Conservation (phyloP, 2,888 invertebrate species). For the Oxytorus armatus region DNA sequence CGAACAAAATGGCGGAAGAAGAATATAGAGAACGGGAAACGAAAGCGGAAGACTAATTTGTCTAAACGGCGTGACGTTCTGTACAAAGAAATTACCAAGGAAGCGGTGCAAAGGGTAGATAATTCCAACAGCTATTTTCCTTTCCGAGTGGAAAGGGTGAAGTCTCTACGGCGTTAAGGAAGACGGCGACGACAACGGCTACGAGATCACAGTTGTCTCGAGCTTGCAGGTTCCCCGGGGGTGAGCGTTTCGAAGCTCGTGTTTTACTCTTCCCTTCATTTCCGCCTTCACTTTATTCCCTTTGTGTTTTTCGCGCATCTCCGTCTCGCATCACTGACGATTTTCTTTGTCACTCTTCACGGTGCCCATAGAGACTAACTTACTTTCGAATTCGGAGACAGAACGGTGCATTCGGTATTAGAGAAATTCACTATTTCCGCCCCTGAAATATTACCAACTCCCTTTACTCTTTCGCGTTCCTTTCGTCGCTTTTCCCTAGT, state of each 20-base stretch:
- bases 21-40: slow-evolving; percentile 9
- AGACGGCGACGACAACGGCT: slow-evolving; percentile 31
- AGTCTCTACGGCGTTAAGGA: slow-evolving; percentile 2
- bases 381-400: slow-evolving; percentile 36
- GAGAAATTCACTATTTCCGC: slow-evolving; percentile 32
- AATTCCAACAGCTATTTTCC: slow-evolving; percentile 68
- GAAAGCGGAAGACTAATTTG: slow-evolving; percentile 68
- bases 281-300: slow-evolving; percentile 39
- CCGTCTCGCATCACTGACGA: slow-evolving; percentile 50
- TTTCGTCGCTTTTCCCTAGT: slow-evolving; percentile 24
- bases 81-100: slow-evolving; percentile 69
- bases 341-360: slow-evolving; percentile 58
- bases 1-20: slow-evolving; percentile 11
- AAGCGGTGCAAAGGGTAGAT: slow-evolving; percentile 66
- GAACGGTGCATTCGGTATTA: too few relatives aligned
- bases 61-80: slow-evolving; percentile 69
- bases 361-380: slow-evolving; percentile 44
- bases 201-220: slow-evolving; percentile 45
- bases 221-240: slow-evolving; percentile 28
- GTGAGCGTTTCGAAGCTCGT: slow-evolving; percentile 28
- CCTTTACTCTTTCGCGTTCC: slow-evolving; percentile 9
- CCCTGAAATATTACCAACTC: slow-evolving; percentile 21
- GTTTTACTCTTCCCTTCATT: slow-evolving; percentile 35
- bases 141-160: slow-evolving; percentile 47
- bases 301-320: slow-evolving; percentile 58